Evolutionary conservation across 2,113 vertebrate species (phyloP).

Genomic region (Reinhardtius hippoglossoides): DNA sequence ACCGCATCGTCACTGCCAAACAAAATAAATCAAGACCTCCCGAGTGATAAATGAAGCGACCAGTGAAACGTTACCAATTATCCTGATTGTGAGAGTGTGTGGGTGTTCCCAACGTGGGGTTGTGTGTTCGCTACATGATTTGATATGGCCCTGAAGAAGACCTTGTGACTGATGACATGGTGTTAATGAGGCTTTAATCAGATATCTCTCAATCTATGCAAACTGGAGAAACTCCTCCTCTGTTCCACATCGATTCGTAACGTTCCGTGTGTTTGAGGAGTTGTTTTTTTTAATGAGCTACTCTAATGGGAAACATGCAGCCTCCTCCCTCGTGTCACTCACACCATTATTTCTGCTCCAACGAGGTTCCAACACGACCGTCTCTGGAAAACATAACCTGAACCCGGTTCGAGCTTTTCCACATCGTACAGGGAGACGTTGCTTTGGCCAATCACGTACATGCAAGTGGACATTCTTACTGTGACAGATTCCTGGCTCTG

Average conservation of each 20-base stretch:
- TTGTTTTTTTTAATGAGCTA: conserved; percentile 11
- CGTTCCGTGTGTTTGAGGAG: neutral
- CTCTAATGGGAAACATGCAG: neutral
- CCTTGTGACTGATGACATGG: neutral
- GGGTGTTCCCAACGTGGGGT: neutral
- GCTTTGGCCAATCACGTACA: too few relatives aligned
- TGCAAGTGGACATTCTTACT: too few relatives aligned
- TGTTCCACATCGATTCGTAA: conserved; percentile 9
- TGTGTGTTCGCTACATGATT: neutral
- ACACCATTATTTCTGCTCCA: conserved; percentile 14
- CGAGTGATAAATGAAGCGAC: conserved; percentile 42
- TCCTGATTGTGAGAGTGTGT: conserved; percentile 20
- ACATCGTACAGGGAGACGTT: too few relatives aligned
- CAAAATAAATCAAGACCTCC: conserved; percentile 45
- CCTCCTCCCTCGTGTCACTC: neutral
- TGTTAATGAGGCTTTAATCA: conserved; percentile 37
- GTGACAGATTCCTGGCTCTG: too few relatives aligned
- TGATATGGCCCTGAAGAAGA: neutral
- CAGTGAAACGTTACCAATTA: conserved; percentile 37
- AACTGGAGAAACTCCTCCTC: neutral
- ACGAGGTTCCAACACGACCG: neutral
- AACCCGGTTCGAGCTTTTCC: neutral
- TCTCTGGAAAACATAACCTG: neutral
- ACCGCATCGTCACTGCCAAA: conserved; percentile 37
- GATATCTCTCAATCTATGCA: neutral